Conservation (phyloP, 2,113 vertebrate species). For the Pterophyllum scalare region DNA sequence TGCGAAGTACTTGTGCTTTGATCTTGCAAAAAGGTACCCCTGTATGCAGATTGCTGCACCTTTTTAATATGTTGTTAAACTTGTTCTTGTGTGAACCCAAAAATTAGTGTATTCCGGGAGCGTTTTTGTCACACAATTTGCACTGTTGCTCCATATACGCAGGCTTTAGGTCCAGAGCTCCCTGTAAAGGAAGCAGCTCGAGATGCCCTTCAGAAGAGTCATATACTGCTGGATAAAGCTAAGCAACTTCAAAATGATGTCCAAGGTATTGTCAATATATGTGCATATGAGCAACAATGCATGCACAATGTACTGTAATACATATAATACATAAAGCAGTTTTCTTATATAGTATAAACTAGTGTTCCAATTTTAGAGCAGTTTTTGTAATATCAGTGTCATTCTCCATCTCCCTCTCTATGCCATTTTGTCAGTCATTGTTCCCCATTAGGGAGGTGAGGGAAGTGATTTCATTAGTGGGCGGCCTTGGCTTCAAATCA, state of each 20-base stretch:
- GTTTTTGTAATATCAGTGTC: neutral
- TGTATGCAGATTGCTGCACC: slow-evolving; percentile 32
- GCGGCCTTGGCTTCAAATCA: slow-evolving; percentile 17
- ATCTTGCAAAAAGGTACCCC: slow-evolving; percentile 10
- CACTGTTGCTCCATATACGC: neutral
- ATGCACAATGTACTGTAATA: neutral
- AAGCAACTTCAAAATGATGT: slow-evolving; percentile 69
- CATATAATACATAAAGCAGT: neutral
- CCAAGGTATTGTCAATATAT: slow-evolving; percentile 51
- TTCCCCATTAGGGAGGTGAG: slow-evolving; percentile 11
- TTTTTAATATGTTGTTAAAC: slow-evolving; percentile 1
- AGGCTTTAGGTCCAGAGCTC: slow-evolving; percentile 71
- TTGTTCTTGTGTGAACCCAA: neutral
- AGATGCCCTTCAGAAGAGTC: slow-evolving; percentile 66
- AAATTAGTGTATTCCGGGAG: neutral
- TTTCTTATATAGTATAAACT: neutral
- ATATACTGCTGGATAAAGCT: slow-evolving; percentile 67
- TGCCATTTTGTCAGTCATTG: slow-evolving; percentile 16
- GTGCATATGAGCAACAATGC: neutral
- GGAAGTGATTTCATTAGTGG: slow-evolving; percentile 19
- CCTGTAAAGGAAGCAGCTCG: slow-evolving; percentile 70
- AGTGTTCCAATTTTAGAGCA: neutral
- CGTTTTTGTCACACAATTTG: slow-evolving; percentile 3
- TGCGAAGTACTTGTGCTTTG: slow-evolving; percentile 38
- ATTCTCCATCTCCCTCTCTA: neutral